Evolutionary conservation across 1,140 invertebrate species (phyloP).

Genomic region (Ridgeia piscesae): DNA sequence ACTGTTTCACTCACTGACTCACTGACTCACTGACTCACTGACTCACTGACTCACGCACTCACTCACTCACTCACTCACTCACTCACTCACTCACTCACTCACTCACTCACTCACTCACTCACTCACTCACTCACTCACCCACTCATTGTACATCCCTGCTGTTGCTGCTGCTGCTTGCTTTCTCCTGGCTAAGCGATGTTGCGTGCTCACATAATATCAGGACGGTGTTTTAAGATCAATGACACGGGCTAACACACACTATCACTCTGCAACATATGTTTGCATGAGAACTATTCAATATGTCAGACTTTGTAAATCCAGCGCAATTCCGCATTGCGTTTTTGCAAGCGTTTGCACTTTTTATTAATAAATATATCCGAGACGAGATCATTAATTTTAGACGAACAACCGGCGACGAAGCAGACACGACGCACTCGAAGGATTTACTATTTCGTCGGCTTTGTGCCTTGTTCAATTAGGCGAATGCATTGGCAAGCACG

Average conservation of each 20-base stretch:
- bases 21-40: no score
- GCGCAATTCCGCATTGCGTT: not conserved
- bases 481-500: not conserved
- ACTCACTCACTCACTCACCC: slow-evolving; percentile 14
- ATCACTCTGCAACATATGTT: not conserved
- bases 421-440: no score
- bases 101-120: slow-evolving; percentile 16
- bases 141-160: not conserved
- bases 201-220: not conserved
- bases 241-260: not conserved
- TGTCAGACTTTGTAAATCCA: not conserved
- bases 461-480: not conserved
- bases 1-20: no score
- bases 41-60: no score
- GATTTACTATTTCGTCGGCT: not conserved
- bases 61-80: not conserved
- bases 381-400: not conserved
- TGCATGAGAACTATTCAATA: not conserved
- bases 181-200: not conserved
- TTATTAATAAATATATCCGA: not conserved
- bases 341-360: not conserved
- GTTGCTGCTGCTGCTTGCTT: not conserved
- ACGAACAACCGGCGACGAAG: not conserved
- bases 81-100: not conserved
- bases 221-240: not conserved